Conservation (phyloP, 2,888 invertebrate genomes). For the Melieria picta region DNA sequence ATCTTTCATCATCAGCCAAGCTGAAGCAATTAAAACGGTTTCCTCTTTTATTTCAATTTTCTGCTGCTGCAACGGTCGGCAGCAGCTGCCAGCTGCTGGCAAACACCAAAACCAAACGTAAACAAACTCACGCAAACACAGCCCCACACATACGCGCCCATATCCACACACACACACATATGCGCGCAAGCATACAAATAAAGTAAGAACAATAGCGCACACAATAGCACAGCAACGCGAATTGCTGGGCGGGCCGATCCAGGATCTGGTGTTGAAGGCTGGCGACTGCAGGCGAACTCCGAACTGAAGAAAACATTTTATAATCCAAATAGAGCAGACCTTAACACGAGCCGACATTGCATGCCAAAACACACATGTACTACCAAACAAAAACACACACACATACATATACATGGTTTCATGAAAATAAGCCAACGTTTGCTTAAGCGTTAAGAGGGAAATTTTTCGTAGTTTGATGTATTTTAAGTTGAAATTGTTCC, state of each 20-base stretch:
- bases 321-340: too few species aligned
- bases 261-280: too few species aligned
- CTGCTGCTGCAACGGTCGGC: not conserved
- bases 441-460: too few species aligned
- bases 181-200: not conserved
- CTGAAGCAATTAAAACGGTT: not conserved
- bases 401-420: too few species aligned
- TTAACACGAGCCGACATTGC: too few species aligned
- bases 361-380: too few species aligned
- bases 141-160: not conserved
- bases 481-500: too few species aligned
- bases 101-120: not conserved
- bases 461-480: too few species aligned
- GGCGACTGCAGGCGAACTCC: too few species aligned
- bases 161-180: not conserved
- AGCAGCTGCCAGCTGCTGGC: not conserved
- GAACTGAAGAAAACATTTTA: too few species aligned
- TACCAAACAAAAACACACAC: too few species aligned
- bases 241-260: not conserved
- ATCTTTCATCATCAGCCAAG: not conserved
- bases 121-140: not conserved
- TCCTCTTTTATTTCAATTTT: not conserved
- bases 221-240: not conserved
- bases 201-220: not conserved
- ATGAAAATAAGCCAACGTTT: too few species aligned